Base-by-base conservation (phyloP, 2,888 invertebrate genomes). In the Tetranychus truncatus region DNA sequence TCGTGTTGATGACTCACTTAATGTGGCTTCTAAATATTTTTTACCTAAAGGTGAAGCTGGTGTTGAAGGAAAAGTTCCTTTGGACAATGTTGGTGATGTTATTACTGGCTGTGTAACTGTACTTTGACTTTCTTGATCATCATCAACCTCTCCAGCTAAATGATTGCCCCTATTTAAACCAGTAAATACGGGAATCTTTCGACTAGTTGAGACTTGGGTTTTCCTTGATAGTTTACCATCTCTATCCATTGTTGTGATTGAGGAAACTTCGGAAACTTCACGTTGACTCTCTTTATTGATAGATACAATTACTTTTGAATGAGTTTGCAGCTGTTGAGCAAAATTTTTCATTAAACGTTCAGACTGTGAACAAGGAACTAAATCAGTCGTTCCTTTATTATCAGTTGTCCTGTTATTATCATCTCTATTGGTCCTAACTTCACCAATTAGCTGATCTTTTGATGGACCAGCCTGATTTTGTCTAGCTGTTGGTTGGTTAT, bases 161-260 rank as follows among this genome's bases (percentile, higher is more conserved):
- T 66, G 67, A 11, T 34, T 46, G 11, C 45, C 74, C 55, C 11
- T 15, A 15, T 55, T 55, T 55, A 55, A 3, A 55, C 55, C 55
- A 55, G 55, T 55, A 55, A 55, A 55, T 15, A 55, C 55, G 55
- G 55, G 55, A 55, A 55, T 15, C 55, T 55, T 55, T 55, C 55
- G 55, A 55, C 55, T 67, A 45, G 73, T 76, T n/a, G 67, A 74
- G 20, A 76, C 76, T 11, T 67, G 69, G 1, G 76, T 76, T 18
- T 75, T 76, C 8, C 73, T 45, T 9, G 71, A 73, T 71, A 76
- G 55, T 55, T 76, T 75, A 11, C 76, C 76, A 55, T 75, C 73
- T 66, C 69, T 55, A 65, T 74, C 71, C 75, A 76, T 11, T 73
- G 76, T 72, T 18, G 76, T 73, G 20, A 72, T 45, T 7, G 75